Evolutionary conservation across 2,797 vertebrate species (phyloP).

Genomic region (Poecilia picta): DNA sequence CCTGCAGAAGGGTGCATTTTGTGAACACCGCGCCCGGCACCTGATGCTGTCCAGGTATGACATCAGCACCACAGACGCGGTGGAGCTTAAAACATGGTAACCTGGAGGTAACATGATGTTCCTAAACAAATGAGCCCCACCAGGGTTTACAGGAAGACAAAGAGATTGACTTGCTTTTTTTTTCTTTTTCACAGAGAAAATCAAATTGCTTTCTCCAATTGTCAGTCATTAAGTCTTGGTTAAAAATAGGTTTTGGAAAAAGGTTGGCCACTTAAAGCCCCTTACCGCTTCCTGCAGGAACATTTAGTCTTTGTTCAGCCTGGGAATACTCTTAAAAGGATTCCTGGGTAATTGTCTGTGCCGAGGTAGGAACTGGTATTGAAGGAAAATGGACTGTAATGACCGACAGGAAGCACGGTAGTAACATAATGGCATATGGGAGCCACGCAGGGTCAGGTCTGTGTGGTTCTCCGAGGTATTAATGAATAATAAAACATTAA

Average conservation of each 20-base stretch:
- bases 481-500: constrained; percentile 47
- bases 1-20: constrained; percentile 31
- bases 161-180: constrained; percentile 14
- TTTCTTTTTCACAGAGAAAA: constrained; percentile 47
- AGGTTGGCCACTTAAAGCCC: constrained; percentile 54
- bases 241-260: constrained; percentile 52
- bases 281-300: constrained; percentile 53
- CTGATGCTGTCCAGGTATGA: constrained; percentile 34
- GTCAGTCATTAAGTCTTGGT: constrained; percentile 50
- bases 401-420: constrained; percentile 53
- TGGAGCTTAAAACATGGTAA: constrained; percentile 15
- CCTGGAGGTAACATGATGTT: constrained; percentile 12
- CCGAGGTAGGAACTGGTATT: constrained; percentile 63
- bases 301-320: constrained; percentile 51
- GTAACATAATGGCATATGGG: constrained; percentile 53
- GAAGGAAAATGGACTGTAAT: constrained; percentile 64
- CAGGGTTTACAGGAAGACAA: constrained; percentile 47
- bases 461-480: constrained; percentile 35
- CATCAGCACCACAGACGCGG: constrained; percentile 5
- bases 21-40: constrained; percentile 35
- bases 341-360: constrained; percentile 73
- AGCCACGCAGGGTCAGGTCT: constrained; percentile 41
- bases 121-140: background rate
- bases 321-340: constrained; percentile 71
- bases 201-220: constrained; percentile 32